Percentiles rank a stretch among this genome's conserved stretches.
phyloP scores from a whole-genome alignment of 1,140 invertebrate genomes.

The Tribolium madens region DNA sequence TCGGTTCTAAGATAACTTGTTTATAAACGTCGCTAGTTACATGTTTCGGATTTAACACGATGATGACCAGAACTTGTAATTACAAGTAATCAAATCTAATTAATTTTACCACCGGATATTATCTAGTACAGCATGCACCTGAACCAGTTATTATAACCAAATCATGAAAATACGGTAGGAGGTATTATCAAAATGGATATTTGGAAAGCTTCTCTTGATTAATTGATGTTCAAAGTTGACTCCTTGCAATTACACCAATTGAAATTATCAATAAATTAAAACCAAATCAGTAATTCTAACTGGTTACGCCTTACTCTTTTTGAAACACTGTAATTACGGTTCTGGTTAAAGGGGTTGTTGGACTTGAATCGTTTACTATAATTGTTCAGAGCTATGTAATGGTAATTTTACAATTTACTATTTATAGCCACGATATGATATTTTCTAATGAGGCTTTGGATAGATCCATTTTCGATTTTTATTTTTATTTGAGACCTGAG shows the following conservation, averaged over 20 bases:
- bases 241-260: slow-evolving; percentile 5
- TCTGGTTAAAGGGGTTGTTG: background rate
- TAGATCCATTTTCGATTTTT: background rate
- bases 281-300: slow-evolving; percentile 1
- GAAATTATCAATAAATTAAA: slow-evolving; percentile 21
- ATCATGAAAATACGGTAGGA: background rate
- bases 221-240: background rate
- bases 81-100: background rate
- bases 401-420: slow-evolving; percentile 26
- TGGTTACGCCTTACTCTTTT: slow-evolving; percentile 11
- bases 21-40: background rate
- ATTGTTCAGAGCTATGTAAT: slow-evolving; percentile 11
- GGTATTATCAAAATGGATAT: background rate
- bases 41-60: background rate
- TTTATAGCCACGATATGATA: slow-evolving; percentile 13
- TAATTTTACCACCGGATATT: background rate
- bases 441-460: slow-evolving; percentile 1
- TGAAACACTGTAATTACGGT: slow-evolving; percentile 4
- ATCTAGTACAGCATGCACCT: background rate
- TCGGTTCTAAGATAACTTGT: background rate
- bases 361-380: background rate
- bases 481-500: background rate
- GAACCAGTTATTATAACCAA: background rate
- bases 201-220: background rate
- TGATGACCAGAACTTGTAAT: background rate